These are phyloP conservation scores for Pterocles burchelli DNA, from an alignment of 2,113 vertebrate species.

Conservation along the genomic window DNA sequence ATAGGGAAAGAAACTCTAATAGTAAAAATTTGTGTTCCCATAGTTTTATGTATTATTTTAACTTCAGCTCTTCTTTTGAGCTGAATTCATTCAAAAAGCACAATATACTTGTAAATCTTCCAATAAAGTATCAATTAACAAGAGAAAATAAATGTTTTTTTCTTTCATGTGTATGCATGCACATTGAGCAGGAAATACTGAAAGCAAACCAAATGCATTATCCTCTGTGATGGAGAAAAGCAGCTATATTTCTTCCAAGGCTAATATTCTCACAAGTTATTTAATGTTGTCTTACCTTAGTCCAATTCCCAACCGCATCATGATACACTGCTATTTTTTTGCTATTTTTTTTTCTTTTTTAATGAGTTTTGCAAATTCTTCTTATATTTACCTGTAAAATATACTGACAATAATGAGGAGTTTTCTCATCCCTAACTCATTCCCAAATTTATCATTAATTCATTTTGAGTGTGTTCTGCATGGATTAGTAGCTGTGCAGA, in stretches of 20 bases:
- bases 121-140: not conserved
- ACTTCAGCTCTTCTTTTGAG: not conserved
- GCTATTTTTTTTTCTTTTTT: not conserved
- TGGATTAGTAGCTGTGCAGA: not conserved
- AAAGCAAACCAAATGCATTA: not conserved
- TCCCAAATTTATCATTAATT: not conserved
- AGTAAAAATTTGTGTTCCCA: not conserved
- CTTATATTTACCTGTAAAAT: not conserved
- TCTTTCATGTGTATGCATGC: not conserved
- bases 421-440: not conserved
- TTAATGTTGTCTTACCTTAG: not conserved
- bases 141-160: not conserved
- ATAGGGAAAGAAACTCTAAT: not conserved
- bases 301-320: not conserved
- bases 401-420: not conserved
- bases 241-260: not conserved
- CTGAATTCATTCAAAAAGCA: not conserved
- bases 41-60: slow-evolving; percentile 9
- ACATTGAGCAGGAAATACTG: not conserved
- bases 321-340: not conserved
- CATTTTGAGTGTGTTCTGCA: not conserved
- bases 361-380: not conserved
- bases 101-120: not conserved
- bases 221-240: not conserved
- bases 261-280: not conserved